Percentiles rank a stretch among this genome's conserved stretches.
phyloP scores from a whole-genome alignment of 2,888 invertebrate genomes.

The Drosophila mercatorum region DNA sequence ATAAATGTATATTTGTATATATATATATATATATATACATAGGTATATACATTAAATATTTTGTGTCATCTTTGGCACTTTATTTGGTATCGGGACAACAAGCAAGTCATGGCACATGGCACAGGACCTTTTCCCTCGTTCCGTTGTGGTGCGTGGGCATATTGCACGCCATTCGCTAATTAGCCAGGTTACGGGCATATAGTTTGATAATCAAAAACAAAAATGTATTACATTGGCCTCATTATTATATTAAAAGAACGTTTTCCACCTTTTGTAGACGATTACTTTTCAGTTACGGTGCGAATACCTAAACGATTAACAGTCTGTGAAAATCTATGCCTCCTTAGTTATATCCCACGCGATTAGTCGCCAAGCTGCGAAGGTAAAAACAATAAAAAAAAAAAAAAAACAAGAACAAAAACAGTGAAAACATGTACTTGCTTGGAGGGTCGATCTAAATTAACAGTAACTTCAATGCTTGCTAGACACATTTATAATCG shows the following conservation, averaged over 20 bases:
- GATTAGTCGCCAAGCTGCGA: constrained; percentile 53
- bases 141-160: constrained; percentile 34
- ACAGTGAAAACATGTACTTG: constrained; percentile 60
- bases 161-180: constrained; percentile 39
- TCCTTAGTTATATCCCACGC: constrained; percentile 70
- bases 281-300: constrained; percentile 80
- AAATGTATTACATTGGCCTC: constrained; percentile 21
- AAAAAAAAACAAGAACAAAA: neutral
- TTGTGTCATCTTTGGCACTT: constrained; percentile 30
- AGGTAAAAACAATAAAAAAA: constrained; percentile 32
- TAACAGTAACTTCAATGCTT: constrained; percentile 52
- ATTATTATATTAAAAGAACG: constrained; percentile 28
- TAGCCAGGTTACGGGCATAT: constrained; percentile 16
- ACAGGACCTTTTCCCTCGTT: neutral
- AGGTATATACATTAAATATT: constrained; percentile 12
- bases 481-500: constrained; percentile 50
- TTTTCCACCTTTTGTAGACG: constrained; percentile 65
- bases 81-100: constrained; percentile 52
- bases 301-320: constrained; percentile 82
- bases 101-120: constrained; percentile 72
- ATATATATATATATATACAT: constrained; percentile 20
- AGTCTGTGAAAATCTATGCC: constrained; percentile 81
- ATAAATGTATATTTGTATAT: constrained; percentile 16
- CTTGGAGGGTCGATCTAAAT: constrained; percentile 62
- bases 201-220: neutral